These are phyloP conservation scores for Sinopyrophorus schimmeli DNA, from an alignment of 2,888 invertebrate species.

Conservation along the genomic window DNA sequence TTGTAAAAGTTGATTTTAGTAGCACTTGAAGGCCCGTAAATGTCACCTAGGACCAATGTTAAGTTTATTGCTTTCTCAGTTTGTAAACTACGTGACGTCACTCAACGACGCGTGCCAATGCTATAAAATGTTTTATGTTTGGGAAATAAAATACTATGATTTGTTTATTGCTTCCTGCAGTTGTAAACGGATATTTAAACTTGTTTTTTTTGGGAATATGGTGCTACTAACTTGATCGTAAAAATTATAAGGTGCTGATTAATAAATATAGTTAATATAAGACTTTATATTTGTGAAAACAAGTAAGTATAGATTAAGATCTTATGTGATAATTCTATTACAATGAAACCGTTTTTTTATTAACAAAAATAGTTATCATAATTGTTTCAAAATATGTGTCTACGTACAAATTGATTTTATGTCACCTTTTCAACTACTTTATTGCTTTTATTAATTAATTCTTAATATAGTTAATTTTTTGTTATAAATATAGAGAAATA, in stretches of 20 bases:
- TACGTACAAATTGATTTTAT: too few species aligned
- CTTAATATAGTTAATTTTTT: too few species aligned
- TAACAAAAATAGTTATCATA: too few species aligned
- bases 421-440: too few species aligned
- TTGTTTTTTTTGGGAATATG: conserved; percentile 2
- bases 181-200: conserved; percentile 19
- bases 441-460: too few species aligned
- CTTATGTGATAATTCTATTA: too few species aligned
- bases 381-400: too few species aligned
- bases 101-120: conserved; percentile 39
- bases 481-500: too few species aligned
- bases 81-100: conserved; percentile 43
- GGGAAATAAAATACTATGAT: conserved; percentile 34
- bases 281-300: too few species aligned
- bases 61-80: conserved; percentile 48
- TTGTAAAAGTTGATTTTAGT: conserved; percentile 62
- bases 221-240: conserved; percentile 8
- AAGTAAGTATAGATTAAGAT: too few species aligned
- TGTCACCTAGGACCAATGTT: conserved; percentile 55
- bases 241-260: conserved; percentile 9
- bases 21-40: conserved; percentile 64
- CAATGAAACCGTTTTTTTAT: too few species aligned
- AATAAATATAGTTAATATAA: too few species aligned
- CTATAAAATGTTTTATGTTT: conserved; percentile 45
- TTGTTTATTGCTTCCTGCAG: conserved; percentile 38